These are phyloP conservation scores for Athetis lepigone DNA, from an alignment of 2,888 invertebrate genomes.

Conservation along the genomic window DNA sequence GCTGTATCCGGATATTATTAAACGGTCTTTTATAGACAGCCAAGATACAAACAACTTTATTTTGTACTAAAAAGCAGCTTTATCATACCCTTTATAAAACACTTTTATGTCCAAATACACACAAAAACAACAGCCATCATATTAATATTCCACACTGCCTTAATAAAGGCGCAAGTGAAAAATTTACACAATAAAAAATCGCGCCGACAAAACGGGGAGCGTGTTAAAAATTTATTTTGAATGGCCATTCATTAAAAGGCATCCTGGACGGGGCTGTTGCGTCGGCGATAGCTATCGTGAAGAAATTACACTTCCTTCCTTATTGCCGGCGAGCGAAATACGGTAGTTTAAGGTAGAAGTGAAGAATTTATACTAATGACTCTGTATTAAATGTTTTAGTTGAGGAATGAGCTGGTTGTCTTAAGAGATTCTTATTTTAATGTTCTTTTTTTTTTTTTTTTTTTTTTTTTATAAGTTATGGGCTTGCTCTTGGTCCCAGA, in stretches of 20 bases:
- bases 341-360: conserved; percentile 47
- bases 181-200: conserved; percentile 43
- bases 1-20: too few species aligned
- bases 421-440: background rate
- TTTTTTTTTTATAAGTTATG: too few species aligned
- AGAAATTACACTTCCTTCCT: conserved; percentile 78
- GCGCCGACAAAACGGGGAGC: conserved; percentile 43
- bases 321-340: conserved; percentile 69
- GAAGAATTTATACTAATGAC: conserved; percentile 57
- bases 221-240: conserved; percentile 67
- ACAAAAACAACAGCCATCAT: conserved; percentile 23
- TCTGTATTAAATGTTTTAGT: conserved; percentile 42
- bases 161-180: conserved; percentile 48
- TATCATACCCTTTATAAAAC: background rate
- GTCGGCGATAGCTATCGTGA: conserved; percentile 68
- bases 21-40: background rate
- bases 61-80: background rate
- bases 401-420: conserved; percentile 33
- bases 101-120: conserved; percentile 8
- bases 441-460: too few species aligned
- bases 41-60: background rate
- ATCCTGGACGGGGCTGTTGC: conserved; percentile 65
- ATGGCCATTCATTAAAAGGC: conserved; percentile 70
- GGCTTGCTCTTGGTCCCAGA: too few species aligned
- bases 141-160: conserved; percentile 28